Conservation (phyloP, 2,888 invertebrate genomes). For the Protodeltote pygarga region DNA sequence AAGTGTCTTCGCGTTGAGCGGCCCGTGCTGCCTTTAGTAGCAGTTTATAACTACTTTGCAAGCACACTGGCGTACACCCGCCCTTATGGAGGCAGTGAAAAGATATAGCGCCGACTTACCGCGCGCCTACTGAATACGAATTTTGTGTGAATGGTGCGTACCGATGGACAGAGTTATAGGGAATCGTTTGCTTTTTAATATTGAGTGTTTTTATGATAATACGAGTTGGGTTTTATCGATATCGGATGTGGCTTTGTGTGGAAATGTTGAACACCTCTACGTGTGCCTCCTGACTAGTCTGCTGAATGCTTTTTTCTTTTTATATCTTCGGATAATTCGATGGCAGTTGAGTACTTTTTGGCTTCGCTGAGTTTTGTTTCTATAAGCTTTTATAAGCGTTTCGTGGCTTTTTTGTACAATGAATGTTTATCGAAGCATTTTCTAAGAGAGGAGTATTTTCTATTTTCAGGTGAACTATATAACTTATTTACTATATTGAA, state of each 20-base stretch:
- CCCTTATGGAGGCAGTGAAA: conserved; percentile 78
- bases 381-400: no score
- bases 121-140: conserved; percentile 77
- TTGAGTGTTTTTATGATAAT: conserved; percentile 73
- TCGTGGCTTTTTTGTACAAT: no score
- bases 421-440: no score
- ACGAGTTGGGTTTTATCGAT: conserved; percentile 63
- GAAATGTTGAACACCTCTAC: conserved; percentile 55
- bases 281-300: conserved; percentile 37
- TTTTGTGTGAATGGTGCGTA: conserved; percentile 66
- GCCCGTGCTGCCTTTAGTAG: conserved; percentile 61
- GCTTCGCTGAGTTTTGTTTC: neutral
- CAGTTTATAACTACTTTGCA: conserved; percentile 77
- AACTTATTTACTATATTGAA: no score
- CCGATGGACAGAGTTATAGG: conserved; percentile 70
- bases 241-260: conserved; percentile 56
- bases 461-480: no score
- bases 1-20: conserved; percentile 59
- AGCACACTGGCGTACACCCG: conserved; percentile 62
- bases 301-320: conserved; percentile 28
- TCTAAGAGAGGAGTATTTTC: no score
- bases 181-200: conserved; percentile 75
- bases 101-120: conserved; percentile 71
- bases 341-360: conserved; percentile 12
- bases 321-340: conserved; percentile 30